Percentiles rank a stretch among this genome's conserved stretches.
These are phyloP conservation scores for Adelognathus sp. DNA, from an alignment of 2,888 invertebrate genomes.

Conservation along the genomic window DNA sequence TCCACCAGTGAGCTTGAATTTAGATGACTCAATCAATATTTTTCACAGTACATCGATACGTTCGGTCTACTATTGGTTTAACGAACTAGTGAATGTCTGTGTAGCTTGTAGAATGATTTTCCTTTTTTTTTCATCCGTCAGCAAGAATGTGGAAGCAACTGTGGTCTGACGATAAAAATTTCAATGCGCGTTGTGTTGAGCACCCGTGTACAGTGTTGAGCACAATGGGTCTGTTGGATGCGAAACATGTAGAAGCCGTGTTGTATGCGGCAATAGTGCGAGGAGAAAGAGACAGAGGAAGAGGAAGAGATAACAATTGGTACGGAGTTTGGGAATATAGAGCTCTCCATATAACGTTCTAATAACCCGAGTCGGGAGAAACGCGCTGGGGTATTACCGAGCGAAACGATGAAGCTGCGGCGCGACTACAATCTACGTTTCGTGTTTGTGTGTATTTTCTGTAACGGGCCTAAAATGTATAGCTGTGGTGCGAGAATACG, in stretches of 20 bases:
- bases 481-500: constrained; percentile 3
- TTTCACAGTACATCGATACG: no score
- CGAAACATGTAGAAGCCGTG: not conserved
- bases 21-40: no score
- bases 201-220: not conserved
- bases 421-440: constrained; percentile 1
- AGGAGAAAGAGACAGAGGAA: not conserved
- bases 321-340: constrained; percentile 11
- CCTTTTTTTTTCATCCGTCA: not conserved
- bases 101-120: not conserved
- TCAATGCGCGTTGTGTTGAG: no score
- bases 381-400: constrained; percentile 8
- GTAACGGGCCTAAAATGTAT: not conserved
- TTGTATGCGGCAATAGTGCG: not conserved
- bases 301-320: constrained; percentile 21
- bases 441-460: not conserved
- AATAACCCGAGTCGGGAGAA: constrained; percentile 46
- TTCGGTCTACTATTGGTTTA: not conserved
- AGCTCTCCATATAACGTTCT: constrained; percentile 39
- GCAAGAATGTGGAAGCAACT: not conserved
- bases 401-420: constrained; percentile 41
- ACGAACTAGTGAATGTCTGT: not conserved
- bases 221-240: constrained; percentile 14
- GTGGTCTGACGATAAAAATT: constrained; percentile 29
- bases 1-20: no score